A percentile compares a stretch with the other conserved stretches of the same genome.
Evolutionary conservation across 2,113 vertebrate genomes (phyloP).

Genomic region (Heptranchias perlo): DNA sequence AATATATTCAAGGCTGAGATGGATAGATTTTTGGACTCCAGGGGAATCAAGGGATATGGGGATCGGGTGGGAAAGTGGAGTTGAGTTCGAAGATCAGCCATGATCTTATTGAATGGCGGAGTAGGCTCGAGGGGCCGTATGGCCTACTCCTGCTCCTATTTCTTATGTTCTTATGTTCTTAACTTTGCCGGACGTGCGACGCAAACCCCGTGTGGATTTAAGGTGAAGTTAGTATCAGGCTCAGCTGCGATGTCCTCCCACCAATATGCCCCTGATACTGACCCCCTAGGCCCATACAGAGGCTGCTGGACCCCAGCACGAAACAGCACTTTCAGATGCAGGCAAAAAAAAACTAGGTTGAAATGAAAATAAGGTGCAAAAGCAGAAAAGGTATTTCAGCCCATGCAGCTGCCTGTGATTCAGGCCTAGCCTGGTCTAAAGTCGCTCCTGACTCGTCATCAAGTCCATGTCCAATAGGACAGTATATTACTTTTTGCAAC

Average conservation of each 20-base stretch:
- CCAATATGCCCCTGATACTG: neutral
- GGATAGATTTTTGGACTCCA: too few relatives aligned
- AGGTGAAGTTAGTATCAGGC: neutral
- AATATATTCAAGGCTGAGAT: too few relatives aligned
- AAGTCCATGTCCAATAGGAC: neutral
- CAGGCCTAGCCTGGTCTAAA: neutral
- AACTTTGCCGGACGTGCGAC: neutral
- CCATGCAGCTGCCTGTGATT: neutral
- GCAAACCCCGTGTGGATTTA: neutral
- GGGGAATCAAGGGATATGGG: too few relatives aligned
- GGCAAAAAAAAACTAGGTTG: neutral
- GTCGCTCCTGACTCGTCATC: neutral
- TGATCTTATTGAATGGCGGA: too few relatives aligned
- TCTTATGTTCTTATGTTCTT: too few relatives aligned
- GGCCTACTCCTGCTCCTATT: too few relatives aligned
- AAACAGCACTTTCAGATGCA: neutral
- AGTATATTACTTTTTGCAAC: neutral
- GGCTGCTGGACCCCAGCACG: neutral
- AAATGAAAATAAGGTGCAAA: neutral
- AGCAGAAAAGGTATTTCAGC: neutral
- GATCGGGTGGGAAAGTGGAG: too few relatives aligned
- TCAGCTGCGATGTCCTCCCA: neutral
- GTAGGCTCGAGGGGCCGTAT: too few relatives aligned
- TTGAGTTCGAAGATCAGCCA: too few relatives aligned
- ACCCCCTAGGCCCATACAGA: neutral